A percentile compares a stretch with the other conserved stretches of the same genome.
These are phyloP conservation scores for Thysanoteuthis rhombus DNA, from an alignment of 2,888 invertebrate species.

Conservation along the genomic window DNA sequence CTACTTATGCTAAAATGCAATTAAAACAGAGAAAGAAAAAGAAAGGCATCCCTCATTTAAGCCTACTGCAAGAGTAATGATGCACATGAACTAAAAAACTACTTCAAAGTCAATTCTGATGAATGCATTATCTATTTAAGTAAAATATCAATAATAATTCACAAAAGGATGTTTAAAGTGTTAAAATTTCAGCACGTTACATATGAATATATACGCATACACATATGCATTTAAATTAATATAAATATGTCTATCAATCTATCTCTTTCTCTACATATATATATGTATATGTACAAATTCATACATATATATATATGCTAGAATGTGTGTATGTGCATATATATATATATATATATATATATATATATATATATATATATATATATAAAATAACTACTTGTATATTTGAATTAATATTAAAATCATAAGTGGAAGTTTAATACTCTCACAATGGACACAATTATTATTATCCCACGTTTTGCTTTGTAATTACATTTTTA, in stretches of 20 bases:
- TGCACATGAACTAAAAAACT: not conserved
- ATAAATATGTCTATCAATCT: not conserved
- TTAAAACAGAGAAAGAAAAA: not conserved
- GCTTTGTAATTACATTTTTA: not conserved
- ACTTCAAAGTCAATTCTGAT: constrained; percentile 12
- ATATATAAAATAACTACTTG: not conserved
- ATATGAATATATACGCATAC: not conserved
- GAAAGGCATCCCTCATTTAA: not conserved
- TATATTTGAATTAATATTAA: not conserved
- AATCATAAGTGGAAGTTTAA: not conserved
- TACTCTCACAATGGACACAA: not conserved
- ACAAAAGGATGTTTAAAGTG: not conserved
- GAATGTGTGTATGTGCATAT: not conserved
- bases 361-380: not conserved
- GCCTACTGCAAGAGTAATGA: too few species aligned
- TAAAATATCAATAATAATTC: not conserved
- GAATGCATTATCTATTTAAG: not conserved
- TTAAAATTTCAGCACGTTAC: not conserved
- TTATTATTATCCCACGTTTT: not conserved
- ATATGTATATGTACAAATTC: not conserved
- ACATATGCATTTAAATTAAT: not conserved
- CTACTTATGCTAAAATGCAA: not conserved
- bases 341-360: not conserved
- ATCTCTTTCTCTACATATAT: too few species aligned
- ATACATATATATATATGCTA: not conserved